Evolutionary conservation across 2,888 invertebrate species (phyloP).

Genomic region (Lepidocyrtoides sp.): DNA sequence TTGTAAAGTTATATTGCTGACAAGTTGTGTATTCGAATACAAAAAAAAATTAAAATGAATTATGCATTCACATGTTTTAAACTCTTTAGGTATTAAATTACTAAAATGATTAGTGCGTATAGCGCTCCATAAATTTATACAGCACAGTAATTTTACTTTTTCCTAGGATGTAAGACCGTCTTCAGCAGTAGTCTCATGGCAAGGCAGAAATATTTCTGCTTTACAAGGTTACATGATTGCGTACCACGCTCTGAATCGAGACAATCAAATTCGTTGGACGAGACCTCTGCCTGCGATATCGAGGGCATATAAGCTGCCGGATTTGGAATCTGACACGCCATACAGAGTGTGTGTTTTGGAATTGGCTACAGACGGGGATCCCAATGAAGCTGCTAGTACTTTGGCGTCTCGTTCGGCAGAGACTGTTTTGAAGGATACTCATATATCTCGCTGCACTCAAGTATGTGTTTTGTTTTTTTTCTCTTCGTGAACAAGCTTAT

Average conservation of each 20-base stretch:
- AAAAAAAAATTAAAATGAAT: not conserved
- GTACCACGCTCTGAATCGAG: conserved; percentile 91
- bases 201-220: conserved; percentile 93
- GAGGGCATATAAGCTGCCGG: conserved; percentile 91
- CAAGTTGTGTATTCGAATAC: not conserved
- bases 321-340: conserved; percentile 91
- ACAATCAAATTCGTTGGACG: conserved; percentile 91
- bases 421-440: conserved; percentile 89
- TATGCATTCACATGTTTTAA: conserved; percentile 1
- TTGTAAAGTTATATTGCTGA: not conserved
- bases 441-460: conserved; percentile 92
- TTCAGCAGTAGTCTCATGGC: conserved; percentile 96
- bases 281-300: conserved; percentile 92
- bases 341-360: conserved; percentile 96
- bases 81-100: no score
- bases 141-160: no score
- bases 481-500: not conserved
- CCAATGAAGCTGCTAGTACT: conserved; percentile 87
- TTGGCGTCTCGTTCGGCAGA: conserved; percentile 86
- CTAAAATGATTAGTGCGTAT: no score
- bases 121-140: no score
- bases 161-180: conserved; percentile 92
- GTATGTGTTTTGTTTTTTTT: conserved; percentile 69
- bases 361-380: conserved; percentile 91
- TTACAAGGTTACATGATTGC: conserved; percentile 95